phyloP scores from a whole-genome alignment of 2,888 invertebrate genomes.

The Chloroclysta siterata region DNA sequence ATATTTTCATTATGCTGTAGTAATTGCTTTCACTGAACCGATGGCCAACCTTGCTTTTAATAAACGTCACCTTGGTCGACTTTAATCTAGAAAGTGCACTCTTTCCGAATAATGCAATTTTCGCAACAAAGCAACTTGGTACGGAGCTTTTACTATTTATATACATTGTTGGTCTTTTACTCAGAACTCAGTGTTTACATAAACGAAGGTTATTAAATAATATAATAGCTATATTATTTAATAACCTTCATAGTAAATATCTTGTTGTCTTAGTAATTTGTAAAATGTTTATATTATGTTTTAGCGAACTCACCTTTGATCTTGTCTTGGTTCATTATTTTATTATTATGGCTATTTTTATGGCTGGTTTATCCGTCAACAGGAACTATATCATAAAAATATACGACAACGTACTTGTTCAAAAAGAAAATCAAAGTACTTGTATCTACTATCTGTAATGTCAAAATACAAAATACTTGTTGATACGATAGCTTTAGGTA shows the following conservation, averaged over 20 bases:
- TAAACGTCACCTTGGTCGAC: background rate
- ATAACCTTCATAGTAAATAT: background rate
- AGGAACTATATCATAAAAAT: constrained; percentile 31
- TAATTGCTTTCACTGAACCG: background rate
- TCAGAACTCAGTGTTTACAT: background rate
- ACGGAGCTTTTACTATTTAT: background rate
- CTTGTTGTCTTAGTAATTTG: constrained; percentile 9
- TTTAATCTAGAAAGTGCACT: constrained; percentile 1
- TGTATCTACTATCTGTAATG: background rate
- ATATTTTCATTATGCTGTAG: background rate
- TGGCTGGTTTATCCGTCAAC: constrained; percentile 30
- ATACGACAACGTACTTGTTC: constrained; percentile 23
- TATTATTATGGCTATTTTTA: constrained; percentile 30
- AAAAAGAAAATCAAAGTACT: no score
- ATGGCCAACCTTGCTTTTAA: background rate
- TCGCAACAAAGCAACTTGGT: background rate
- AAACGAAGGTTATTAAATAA: background rate
- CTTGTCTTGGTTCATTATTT: constrained; percentile 26
- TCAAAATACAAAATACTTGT: constrained; percentile 7
- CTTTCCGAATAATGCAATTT: background rate
- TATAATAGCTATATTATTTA: background rate
- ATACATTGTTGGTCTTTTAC: background rate
- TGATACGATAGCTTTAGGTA: background rate
- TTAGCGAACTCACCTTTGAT: constrained; percentile 24
- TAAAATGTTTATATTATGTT: constrained; percentile 18